Conservation (phyloP, 2,113 vertebrate species). For the Colaptes auratus region DNA sequence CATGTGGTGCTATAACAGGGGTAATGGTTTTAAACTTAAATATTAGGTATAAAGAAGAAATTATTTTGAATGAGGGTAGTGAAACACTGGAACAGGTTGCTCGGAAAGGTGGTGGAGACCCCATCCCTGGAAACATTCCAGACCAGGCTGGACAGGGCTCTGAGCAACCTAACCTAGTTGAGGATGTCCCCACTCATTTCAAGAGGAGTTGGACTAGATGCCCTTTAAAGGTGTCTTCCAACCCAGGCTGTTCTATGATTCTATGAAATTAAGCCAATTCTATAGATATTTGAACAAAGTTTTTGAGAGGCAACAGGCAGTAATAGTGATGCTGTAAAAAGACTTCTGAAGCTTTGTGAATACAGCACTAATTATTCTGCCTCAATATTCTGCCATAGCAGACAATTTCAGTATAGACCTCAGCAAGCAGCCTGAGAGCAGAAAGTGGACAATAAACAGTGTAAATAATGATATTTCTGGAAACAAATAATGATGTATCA, state of each 20-base stretch:
- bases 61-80: neutral
- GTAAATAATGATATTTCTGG: neutral
- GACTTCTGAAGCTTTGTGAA: neutral
- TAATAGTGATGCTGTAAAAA: neutral
- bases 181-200: neutral
- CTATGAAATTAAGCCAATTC: neutral
- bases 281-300: neutral
- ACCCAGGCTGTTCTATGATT: neutral
- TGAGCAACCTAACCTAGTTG: neutral
- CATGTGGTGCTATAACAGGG: neutral
- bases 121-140: neutral
- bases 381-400: neutral
- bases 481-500: neutral
- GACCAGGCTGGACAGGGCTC: neutral
- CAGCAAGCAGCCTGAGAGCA: neutral
- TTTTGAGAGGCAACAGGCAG: neutral
- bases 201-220: neutral
- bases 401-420: neutral
- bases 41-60: neutral
- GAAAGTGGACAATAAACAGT: neutral
- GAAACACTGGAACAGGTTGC: neutral
- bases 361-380: neutral
- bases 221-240: neutral
- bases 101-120: neutral
- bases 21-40: neutral